These are phyloP conservation scores for Microcebus ravelobensis DNA, from an alignment of 2,113 vertebrate species.

Conservation along the genomic window DNA sequence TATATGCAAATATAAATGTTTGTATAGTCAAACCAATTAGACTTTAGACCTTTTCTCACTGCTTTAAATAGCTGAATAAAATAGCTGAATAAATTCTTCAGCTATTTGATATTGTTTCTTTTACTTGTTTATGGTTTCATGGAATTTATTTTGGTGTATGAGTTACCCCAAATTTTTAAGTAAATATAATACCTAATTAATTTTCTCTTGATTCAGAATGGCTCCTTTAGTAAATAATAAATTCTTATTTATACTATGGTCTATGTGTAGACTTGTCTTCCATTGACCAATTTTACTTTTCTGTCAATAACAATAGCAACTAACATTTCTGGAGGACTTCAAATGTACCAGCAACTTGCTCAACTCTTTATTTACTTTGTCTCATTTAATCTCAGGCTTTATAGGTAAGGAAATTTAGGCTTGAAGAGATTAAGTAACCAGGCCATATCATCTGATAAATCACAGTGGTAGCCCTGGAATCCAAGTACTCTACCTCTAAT, in stretches of 20 bases:
- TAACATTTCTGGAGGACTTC: background rate
- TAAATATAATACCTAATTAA: slow-evolving; percentile 15
- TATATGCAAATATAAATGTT: background rate
- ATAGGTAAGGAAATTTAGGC: background rate
- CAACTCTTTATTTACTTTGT: background rate
- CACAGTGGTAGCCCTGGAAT: background rate
- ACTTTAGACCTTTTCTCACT: background rate
- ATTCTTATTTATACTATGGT: background rate
- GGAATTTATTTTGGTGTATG: background rate
- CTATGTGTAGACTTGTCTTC: background rate
- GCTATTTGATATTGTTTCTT: background rate
- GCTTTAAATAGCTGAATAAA: background rate
- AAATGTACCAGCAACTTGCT: background rate
- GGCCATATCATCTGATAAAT: background rate
- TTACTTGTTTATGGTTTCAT: background rate
- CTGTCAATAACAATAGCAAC: background rate
- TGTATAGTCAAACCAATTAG: background rate
- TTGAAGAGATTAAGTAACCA: background rate
- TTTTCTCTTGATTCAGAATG: slow-evolving; percentile 17
- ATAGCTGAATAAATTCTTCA: background rate
- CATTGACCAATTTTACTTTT: background rate
- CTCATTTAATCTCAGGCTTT: background rate
- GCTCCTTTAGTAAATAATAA: background rate
- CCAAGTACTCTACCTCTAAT: background rate
- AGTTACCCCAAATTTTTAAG: background rate